Conservation (phyloP, 1,140 invertebrate genomes). For the Steinernema khuongi region DNA sequence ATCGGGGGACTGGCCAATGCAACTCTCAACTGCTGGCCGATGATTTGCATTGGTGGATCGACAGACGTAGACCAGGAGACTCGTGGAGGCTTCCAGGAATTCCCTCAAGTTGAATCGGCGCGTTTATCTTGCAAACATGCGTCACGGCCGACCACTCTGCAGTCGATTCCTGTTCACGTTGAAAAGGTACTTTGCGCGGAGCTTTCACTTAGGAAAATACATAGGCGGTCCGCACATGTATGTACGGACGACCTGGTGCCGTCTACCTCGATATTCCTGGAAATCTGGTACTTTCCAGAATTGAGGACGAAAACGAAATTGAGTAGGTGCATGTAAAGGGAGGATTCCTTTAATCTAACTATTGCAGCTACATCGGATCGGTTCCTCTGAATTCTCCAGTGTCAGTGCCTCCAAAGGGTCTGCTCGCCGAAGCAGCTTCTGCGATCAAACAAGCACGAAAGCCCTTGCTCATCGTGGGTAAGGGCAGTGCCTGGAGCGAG, state of each 20-base stretch:
- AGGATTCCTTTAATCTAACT: slow-evolving; percentile 16
- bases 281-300: slow-evolving; percentile 67
- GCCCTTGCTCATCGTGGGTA: slow-evolving; percentile 84
- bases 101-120: slow-evolving; percentile 75
- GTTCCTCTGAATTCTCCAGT: slow-evolving; percentile 66
- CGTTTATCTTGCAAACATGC: slow-evolving; percentile 82
- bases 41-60: slow-evolving; percentile 82
- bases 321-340: slow-evolving; percentile 42
- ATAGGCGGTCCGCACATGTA: slow-evolving; percentile 72
- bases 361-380: slow-evolving; percentile 20
- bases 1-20: slow-evolving; percentile 91
- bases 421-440: slow-evolving; percentile 69
- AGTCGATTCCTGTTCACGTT: slow-evolving; percentile 79
- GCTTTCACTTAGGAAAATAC: not conserved
- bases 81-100: slow-evolving; percentile 91
- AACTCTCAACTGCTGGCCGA: slow-evolving; percentile 88
- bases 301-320: slow-evolving; percentile 61
- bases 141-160: slow-evolving; percentile 73
- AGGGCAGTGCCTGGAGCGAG: slow-evolving; percentile 65
- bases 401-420: slow-evolving; percentile 67
- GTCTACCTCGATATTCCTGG: slow-evolving; percentile 83
- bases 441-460: slow-evolving; percentile 70
- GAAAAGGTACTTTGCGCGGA: slow-evolving; percentile 67
- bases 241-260: slow-evolving; percentile 79
- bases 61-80: slow-evolving; percentile 83